phyloP scores from a whole-genome alignment of 2,888 invertebrate species.

The Coleophora deauratella region DNA sequence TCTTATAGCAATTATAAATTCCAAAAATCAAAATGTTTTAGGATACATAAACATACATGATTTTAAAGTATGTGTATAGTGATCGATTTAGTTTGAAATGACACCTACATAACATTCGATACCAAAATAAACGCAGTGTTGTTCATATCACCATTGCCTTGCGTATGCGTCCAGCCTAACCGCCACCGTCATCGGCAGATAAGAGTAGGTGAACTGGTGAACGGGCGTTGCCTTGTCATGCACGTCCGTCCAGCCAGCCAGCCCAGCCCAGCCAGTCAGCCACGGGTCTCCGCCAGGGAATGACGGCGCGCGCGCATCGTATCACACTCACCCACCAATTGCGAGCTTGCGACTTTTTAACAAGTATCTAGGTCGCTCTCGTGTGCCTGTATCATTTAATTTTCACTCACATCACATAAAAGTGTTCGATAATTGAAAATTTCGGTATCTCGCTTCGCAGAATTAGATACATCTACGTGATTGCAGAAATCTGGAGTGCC shows the following conservation, averaged over 20 bases:
- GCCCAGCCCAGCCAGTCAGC: constrained; percentile 59
- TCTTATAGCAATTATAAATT: too few species aligned
- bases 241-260: constrained; percentile 39
- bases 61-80: too few species aligned
- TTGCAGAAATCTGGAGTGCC: constrained; percentile 39
- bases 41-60: too few species aligned
- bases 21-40: too few species aligned
- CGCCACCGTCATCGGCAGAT: constrained; percentile 30
- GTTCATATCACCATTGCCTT: too few species aligned
- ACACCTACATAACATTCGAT: too few species aligned
- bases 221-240: constrained; percentile 60
- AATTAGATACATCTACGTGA: constrained; percentile 20
- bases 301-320: constrained; percentile 55
- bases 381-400: constrained; percentile 41
- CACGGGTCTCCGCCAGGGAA: constrained; percentile 47
- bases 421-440: constrained; percentile 24
- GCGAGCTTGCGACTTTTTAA: constrained; percentile 2
- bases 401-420: constrained; percentile 41
- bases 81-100: too few species aligned
- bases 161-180: too few species aligned
- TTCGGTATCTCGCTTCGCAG: constrained; percentile 22
- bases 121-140: too few species aligned
- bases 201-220: constrained; percentile 66
- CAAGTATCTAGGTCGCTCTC: constrained; percentile 49
- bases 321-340: constrained; percentile 10